Percentiles rank a stretch among this genome's conserved stretches.
Evolutionary conservation across 2,888 invertebrate genomes (phyloP).

Genomic region (Linnaemya tessellans): DNA sequence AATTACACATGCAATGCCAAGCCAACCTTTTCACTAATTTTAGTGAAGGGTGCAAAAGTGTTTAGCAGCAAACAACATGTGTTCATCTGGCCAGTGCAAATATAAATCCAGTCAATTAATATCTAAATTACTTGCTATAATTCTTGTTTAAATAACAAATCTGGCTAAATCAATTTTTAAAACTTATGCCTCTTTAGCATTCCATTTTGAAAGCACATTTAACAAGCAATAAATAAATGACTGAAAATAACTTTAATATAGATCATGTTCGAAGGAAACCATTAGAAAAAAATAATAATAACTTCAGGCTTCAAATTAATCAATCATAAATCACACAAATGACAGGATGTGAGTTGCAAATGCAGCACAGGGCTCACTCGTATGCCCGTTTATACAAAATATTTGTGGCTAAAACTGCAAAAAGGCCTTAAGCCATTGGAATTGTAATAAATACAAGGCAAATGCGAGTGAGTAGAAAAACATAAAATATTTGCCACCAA

Average conservation of each 20-base stretch:
- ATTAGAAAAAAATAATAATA: no score
- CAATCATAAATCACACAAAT: slow-evolving; percentile 39
- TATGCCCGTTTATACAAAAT: not conserved
- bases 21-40: no score
- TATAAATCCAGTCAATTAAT: slow-evolving; percentile 10
- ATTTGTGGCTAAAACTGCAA: not conserved
- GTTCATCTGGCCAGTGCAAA: not conserved
- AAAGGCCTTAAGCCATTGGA: slow-evolving; percentile 2
- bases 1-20: no score
- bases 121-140: slow-evolving; percentile 12
- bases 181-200: slow-evolving; percentile 29
- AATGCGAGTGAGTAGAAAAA: not conserved
- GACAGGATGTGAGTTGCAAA: slow-evolving; percentile 9
- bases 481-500: not conserved
- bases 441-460: not conserved
- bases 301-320: slow-evolving; percentile 49
- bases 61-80: no score
- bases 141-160: slow-evolving; percentile 6
- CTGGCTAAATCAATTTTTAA: slow-evolving; percentile 6
- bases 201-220: not conserved
- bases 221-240: slow-evolving; percentile 21
- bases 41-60: no score
- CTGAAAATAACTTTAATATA: slow-evolving; percentile 16
- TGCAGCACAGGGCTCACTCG: not conserved
- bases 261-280: slow-evolving; percentile 21